phyloP scores from a whole-genome alignment of 2,113 vertebrate genomes.

The Hemicordylus capensis region DNA sequence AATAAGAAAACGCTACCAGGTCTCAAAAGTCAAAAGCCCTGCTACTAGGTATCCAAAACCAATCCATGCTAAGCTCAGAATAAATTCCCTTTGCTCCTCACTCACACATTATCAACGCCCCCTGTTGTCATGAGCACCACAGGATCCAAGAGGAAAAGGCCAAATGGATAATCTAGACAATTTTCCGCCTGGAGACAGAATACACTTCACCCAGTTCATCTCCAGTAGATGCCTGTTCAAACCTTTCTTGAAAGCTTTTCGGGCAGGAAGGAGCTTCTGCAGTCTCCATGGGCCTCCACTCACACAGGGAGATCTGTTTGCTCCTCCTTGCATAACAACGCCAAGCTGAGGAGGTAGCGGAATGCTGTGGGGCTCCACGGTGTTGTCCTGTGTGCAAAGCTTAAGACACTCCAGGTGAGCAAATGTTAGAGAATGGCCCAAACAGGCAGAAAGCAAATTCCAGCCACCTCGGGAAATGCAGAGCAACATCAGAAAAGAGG shows the following conservation, averaged over 20 bases:
- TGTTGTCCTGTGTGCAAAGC: slow-evolving; percentile 53
- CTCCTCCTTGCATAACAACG: slow-evolving; percentile 21
- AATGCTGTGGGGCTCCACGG: neutral
- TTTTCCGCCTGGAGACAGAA: neutral
- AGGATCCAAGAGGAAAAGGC: neutral
- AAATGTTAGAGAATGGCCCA: slow-evolving; percentile 77
- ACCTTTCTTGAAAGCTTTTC: neutral
- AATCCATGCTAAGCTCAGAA: neutral
- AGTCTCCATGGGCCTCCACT: neutral
- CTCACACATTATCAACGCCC: neutral
- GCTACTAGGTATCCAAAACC: neutral
- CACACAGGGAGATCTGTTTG: neutral
- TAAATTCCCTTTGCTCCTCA: neutral
- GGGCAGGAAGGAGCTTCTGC: neutral
- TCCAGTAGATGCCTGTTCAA: neutral
- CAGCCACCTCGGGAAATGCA: slow-evolving; percentile 75
- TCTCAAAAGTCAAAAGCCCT: neutral
- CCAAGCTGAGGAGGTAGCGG: neutral
- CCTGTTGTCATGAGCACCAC: neutral
- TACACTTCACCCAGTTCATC: neutral
- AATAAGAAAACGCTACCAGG: neutral
- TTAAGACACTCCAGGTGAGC: slow-evolving; percentile 76
- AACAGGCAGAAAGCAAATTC: slow-evolving; percentile 72
- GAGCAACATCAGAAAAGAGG: slow-evolving; percentile 65
- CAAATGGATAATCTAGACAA: neutral